phyloP scores from a whole-genome alignment of 2,113 vertebrate species.

The Pelecanoides urinatrix region DNA sequence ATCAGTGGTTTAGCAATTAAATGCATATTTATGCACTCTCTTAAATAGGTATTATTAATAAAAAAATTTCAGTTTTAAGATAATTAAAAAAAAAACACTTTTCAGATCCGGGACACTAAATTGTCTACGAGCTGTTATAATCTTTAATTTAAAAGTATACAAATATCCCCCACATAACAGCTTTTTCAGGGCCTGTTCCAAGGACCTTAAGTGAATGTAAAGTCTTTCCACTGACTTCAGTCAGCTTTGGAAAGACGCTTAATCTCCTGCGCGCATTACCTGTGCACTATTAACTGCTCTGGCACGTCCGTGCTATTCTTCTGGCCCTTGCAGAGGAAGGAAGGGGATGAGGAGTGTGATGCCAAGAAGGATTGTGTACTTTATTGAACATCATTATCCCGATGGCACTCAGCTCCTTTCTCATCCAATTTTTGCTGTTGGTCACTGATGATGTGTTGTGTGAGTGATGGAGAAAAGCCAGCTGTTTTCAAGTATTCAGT shows the following conservation, averaged over 20 bases:
- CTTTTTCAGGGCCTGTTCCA: neutral
- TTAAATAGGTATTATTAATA: neutral
- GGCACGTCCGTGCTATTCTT: neutral
- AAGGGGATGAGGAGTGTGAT: neutral
- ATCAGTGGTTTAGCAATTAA: constrained; percentile 31
- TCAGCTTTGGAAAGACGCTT: neutral
- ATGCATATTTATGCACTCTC: neutral
- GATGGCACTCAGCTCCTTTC: neutral
- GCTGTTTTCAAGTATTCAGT: neutral
- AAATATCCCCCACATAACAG: neutral
- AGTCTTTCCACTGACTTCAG: neutral
- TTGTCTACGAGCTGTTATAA: neutral
- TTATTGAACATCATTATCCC: neutral
- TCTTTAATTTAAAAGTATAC: neutral
- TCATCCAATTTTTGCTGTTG: neutral
- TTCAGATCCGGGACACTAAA: neutral
- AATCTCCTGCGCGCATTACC: neutral
- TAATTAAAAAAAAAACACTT: neutral
- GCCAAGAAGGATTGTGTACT: neutral
- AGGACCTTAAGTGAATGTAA: neutral
- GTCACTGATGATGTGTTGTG: neutral
- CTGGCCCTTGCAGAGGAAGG: neutral
- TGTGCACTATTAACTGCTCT: neutral
- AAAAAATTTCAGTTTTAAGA: neutral
- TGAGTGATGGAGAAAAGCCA: neutral